A percentile compares a stretch with the other conserved stretches of the same genome.
Conservation (phyloP, 2,113 vertebrate species). For the Cacatua alba region DNA sequence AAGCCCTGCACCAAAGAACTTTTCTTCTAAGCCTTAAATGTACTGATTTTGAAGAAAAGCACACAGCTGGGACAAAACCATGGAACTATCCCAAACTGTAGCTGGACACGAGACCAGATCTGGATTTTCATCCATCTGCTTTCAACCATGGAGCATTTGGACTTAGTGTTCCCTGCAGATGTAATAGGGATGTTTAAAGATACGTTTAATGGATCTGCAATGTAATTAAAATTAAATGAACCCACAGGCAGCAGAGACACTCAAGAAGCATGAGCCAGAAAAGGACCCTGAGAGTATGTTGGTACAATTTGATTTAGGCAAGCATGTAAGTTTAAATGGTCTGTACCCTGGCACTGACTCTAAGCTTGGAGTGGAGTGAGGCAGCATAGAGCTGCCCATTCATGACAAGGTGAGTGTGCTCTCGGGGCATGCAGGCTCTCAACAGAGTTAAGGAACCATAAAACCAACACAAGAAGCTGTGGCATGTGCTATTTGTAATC, state of each 20-base stretch:
- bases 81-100: neutral
- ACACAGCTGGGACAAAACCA: conserved; percentile 12
- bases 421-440: neutral
- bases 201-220: neutral
- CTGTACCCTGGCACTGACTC: neutral
- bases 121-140: neutral
- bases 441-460: neutral
- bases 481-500: neutral
- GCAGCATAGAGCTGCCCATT: neutral
- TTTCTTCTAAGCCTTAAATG: conserved; percentile 19
- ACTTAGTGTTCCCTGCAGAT: neutral
- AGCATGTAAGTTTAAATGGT: neutral
- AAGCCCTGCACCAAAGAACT: neutral
- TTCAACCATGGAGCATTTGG: neutral
- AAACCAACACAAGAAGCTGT: neutral
- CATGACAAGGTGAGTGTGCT: neutral
- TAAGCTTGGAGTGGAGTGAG: neutral
- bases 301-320: neutral
- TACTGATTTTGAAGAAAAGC: neutral
- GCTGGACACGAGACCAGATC: neutral
- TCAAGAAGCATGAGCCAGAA: neutral
- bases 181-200: neutral
- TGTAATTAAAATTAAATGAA: neutral
- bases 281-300: neutral
- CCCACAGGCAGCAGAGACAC: neutral